Evolutionary conservation across 1,140 invertebrate species (phyloP), one percentile per base, ranked within the genome.

Genomic region (Daktulosphaira vitifoliae): DNA sequence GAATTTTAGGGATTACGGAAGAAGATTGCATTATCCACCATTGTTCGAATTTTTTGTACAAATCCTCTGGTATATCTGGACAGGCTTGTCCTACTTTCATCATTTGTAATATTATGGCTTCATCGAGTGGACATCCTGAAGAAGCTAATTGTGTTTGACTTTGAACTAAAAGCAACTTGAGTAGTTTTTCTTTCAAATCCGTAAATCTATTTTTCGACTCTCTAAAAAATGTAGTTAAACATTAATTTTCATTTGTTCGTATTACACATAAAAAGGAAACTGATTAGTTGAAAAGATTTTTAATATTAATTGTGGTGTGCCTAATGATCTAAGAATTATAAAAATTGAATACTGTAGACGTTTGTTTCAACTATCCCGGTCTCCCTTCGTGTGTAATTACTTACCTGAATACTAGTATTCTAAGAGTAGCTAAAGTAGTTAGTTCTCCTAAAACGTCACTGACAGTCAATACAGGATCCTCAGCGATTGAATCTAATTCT

Each of bases 381-480:
- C n/a, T n/a, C n/a, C n/a, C n/a, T n/a, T n/a, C n/a, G n/a, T n/a
- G n/a, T n/a, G n/a, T 7, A n/a, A 25, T 25, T 0, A 23, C 38
- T 69, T 75, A 82, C 81, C 90, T 83, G 72, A 89, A 84, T 20
- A 97, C 83, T 72, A 92, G 86, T 72, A 97, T 94, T 70, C 88
- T 82, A 2, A 97, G 78, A 6, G 90, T 95, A 4, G 90, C 90
- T 13, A 94, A 84, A 2, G 90, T 90, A 2, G 90, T 91, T 66
- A 97, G 74, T 76, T 96, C 93, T 2, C 91, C 90, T 23, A 96
- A 78, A 53, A 97, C 92, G 71, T 96, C 92, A 18, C 89, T 90
- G 0, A 96, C 88, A 0, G 91, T 94, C 37, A 89, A 83, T 7
- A 87, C 74, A 1, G 85, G 84, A 68, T 88, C 87, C 68, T 94